Percentiles rank a stretch among this genome's conserved stretches.
Conservation (phyloP, 1,140 invertebrate genomes). For the Phortica variegata region DNA sequence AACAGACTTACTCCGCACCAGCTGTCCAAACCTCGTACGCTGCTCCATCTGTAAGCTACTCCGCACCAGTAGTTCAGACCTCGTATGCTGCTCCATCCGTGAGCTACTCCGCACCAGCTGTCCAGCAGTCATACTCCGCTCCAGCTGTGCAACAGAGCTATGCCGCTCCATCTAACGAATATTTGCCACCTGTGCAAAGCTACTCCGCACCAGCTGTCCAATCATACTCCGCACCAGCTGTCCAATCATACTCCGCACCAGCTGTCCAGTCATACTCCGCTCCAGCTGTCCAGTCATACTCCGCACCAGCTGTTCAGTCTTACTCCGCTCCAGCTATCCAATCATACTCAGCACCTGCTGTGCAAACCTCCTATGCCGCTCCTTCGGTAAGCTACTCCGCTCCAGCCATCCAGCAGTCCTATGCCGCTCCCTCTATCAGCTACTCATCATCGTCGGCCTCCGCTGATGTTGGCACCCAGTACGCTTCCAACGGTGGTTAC, state of each 20-base stretch:
- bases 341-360: constrained; percentile 9
- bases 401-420: background rate
- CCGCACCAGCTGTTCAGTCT: constrained; percentile 4
- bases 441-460: constrained; percentile 15
- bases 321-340: no score
- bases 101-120: background rate
- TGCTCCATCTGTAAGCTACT: constrained; percentile 9
- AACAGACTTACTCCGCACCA: constrained; percentile 15
- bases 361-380: constrained; percentile 4
- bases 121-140: background rate
- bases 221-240: constrained; percentile 8
- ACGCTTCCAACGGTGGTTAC: constrained; percentile 50
- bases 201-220: background rate
- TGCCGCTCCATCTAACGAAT: background rate
- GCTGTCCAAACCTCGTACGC: background rate
- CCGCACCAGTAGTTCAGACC: constrained; percentile 1
- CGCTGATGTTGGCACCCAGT: constrained; percentile 46
- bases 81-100: constrained; percentile 2
- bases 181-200: background rate
- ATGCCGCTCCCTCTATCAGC: constrained; percentile 12
- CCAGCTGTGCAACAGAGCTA: background rate
- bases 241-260: constrained; percentile 1
- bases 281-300: constrained; percentile 5
- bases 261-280: constrained; percentile 3
- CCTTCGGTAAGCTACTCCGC: background rate